Evolutionary conservation across 2,797 vertebrate genomes (phyloP).

Genomic region (Agapornis canus): DNA sequence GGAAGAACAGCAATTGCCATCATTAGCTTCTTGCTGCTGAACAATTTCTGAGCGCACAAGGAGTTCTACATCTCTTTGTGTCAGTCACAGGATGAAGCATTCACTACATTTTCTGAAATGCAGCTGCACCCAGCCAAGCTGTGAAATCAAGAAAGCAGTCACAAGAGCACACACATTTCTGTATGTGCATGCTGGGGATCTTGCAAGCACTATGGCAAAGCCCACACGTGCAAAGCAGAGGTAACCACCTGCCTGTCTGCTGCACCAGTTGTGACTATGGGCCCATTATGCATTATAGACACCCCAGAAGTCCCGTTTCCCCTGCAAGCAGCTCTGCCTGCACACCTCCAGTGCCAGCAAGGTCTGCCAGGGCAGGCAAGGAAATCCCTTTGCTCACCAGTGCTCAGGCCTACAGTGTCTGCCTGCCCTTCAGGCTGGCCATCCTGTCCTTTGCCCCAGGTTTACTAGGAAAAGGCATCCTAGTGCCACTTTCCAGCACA

Average conservation of each 20-base stretch:
- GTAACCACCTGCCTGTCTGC: neutral
- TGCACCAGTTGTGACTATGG: accelerated
- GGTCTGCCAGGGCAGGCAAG: neutral
- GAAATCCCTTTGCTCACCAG: neutral
- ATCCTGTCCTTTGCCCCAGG: neutral
- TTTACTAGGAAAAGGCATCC: neutral
- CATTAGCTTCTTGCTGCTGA: neutral
- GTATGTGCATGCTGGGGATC: neutral
- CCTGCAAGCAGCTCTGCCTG: neutral
- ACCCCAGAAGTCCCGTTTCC: accelerated
- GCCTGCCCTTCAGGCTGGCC: neutral
- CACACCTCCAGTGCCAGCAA: neutral
- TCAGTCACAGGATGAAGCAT: neutral
- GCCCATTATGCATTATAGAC: neutral
- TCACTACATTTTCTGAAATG: neutral
- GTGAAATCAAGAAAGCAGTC: neutral
- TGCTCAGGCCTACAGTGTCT: accelerated
- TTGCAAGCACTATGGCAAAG: neutral
- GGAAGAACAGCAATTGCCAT: neutral
- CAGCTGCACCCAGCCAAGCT: neutral
- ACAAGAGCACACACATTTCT: neutral
- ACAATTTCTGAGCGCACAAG: neutral
- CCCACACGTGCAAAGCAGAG: neutral
- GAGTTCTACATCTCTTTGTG: neutral
- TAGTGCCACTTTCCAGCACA: neutral